These are phyloP conservation scores for Poeciliopsis occidentalis DNA, from an alignment of 2,113 vertebrate genomes.

Conservation along the genomic window DNA sequence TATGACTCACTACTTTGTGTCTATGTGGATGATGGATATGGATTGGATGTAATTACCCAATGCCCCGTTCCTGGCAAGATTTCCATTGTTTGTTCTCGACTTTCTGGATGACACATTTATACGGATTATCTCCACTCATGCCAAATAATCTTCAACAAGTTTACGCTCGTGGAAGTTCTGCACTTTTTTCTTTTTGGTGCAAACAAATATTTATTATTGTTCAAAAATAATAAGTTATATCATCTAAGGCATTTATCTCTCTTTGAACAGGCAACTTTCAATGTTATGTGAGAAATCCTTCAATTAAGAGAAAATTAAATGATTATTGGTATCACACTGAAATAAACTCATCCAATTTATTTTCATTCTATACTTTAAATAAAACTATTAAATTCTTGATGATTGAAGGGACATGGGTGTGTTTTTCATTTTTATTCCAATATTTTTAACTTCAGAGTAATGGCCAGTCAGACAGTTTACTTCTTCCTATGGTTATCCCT, in stretches of 20 bases:
- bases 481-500: constrained; percentile 12
- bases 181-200: not conserved
- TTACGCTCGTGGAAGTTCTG: not conserved
- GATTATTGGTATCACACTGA: not conserved
- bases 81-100: constrained; percentile 68
- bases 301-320: not conserved
- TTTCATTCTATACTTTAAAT: not conserved
- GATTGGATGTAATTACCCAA: constrained; percentile 58
- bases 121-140: constrained; percentile 64
- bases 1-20: constrained; percentile 51
- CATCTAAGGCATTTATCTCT: not conserved
- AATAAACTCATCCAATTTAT: not conserved
- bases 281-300: not conserved
- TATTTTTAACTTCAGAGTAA: constrained; percentile 39
- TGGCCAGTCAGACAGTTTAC: constrained; percentile 8
- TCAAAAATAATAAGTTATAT: not conserved
- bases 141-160: constrained; percentile 36
- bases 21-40: constrained; percentile 13
- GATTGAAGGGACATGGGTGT: not conserved
- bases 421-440: constrained; percentile 20
- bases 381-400: not conserved
- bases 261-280: not conserved
- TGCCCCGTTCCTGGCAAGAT: constrained; percentile 57
- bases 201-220: not conserved
- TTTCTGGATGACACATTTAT: constrained; percentile 70